These are phyloP conservation scores for Saccostrea echinata DNA, from an alignment of 1,140 invertebrate species.

Conservation along the genomic window DNA sequence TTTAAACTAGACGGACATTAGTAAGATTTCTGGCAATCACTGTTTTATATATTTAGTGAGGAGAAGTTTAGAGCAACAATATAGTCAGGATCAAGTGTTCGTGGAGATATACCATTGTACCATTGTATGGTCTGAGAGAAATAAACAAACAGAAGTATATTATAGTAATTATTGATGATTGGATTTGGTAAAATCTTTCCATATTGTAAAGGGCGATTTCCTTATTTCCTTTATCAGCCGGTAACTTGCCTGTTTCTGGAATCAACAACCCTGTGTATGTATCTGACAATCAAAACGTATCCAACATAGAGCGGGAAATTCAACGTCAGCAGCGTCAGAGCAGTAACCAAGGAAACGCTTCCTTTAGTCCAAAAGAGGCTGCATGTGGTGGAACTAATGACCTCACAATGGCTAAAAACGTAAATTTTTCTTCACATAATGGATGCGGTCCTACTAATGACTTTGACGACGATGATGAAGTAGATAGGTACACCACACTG, in stretches of 20 bases:
- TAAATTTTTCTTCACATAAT: neutral
- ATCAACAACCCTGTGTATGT: neutral
- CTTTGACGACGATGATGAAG: neutral
- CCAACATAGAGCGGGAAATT: conserved; percentile 19
- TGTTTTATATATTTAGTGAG: too few species aligned
- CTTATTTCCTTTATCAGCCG: too few species aligned
- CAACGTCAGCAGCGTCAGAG: conserved; percentile 6
- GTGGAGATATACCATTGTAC: too few species aligned
- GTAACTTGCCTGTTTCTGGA: neutral
- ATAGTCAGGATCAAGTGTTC: too few species aligned
- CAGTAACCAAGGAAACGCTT: neutral
- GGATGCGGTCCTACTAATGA: neutral
- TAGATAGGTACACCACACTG: neutral
- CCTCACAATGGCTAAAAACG: neutral
- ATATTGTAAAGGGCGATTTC: too few species aligned
- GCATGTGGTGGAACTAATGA: neutral
- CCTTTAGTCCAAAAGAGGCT: conserved; percentile 5
- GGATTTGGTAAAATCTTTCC: too few species aligned
- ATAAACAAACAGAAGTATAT: too few species aligned
- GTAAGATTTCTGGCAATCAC: too few species aligned
- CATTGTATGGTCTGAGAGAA: too few species aligned
- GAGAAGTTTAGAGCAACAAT: too few species aligned
- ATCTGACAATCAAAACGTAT: neutral
- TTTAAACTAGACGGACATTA: too few species aligned
- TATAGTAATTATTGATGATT: too few species aligned